Evolutionary conservation across 2,797 vertebrate species (phyloP), one percentile per base, ranked within the genome.

Genomic region (Characodon lateralis): DNA sequence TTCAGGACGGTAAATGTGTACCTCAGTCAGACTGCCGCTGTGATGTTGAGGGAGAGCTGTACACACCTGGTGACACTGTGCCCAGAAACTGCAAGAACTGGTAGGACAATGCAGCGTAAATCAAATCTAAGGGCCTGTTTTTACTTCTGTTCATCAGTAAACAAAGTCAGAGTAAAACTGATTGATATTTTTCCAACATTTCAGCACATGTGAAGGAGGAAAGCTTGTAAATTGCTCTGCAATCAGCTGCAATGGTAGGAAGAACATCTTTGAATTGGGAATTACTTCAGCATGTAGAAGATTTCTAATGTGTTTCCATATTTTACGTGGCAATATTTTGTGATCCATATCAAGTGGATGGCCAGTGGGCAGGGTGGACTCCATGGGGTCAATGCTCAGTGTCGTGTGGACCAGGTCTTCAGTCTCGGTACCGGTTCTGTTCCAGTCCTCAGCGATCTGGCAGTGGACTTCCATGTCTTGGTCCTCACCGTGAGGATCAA

Each of bases 301-400:
- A 12, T 13, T 28, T 18, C 24, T 24, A 14, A 43, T 9, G n/a
- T 48, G 12, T n/a, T 6, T 55, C 9, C 13, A 9, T 66, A 22
- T 5, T 39, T 26, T 8, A 24, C 80, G 74, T 46, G 41, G 24
- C 35, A 72, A 72, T 28, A 14, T 18, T 18, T 24, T 41, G n/a
- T 20, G 2, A n/a, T 43, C 14, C 70, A 0, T 78, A n/a, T 48
- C 41, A 46, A 94, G 95, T 86, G 35, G 93, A 93, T 0, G 94
- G 95, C 39, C 87, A 76, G 16, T 97, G 97, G 97, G 96, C 96
- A 0, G 48, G 12, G 0, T 98, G 97, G 97, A 97, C 97, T 2
- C 96, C 96, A 0, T 98, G 97, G 97, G 96, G 97, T 1, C 90
- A 91, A 68, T 98, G 97, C 48, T 97, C 96, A 0, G 93, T 94